Conservation (phyloP, 1,140 invertebrate species). For the Pseudoatta argentina region DNA sequence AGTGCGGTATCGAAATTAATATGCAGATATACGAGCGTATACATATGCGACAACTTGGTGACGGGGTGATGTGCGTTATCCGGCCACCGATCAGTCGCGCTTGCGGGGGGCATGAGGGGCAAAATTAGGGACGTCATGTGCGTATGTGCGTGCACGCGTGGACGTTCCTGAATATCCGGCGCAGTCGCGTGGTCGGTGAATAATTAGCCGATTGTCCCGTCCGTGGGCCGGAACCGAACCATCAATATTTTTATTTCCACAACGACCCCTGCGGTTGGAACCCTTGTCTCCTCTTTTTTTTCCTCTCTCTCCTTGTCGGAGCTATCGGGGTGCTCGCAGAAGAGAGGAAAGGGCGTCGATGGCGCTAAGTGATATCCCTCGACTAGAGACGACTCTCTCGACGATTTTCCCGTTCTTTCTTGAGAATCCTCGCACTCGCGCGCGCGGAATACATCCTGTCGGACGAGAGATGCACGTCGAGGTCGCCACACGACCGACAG, state of each 20-base stretch:
- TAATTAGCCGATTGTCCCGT: slow-evolving; percentile 83
- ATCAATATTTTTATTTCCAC: slow-evolving; percentile 83
- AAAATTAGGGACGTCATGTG: slow-evolving; percentile 40
- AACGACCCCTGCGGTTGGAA: slow-evolving; percentile 69
- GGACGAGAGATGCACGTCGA: slow-evolving; percentile 61
- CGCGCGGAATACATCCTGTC: slow-evolving; percentile 68
- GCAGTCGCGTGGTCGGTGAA: slow-evolving; percentile 76
- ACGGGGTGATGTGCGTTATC: slow-evolving; percentile 33
- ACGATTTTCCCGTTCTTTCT: slow-evolving; percentile 52
- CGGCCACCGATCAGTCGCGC: slow-evolving; percentile 5
- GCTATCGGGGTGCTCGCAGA: slow-evolving; percentile 62
- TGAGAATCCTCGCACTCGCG: slow-evolving; percentile 49
- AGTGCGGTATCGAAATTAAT: neutral
- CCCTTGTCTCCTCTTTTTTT: slow-evolving; percentile 37
- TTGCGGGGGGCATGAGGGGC: neutral
- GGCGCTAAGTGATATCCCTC: slow-evolving; percentile 76
- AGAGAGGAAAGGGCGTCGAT: slow-evolving; percentile 55
- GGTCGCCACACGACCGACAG: slow-evolving; percentile 45
- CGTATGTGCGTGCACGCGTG: slow-evolving; percentile 23
- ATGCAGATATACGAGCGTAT: neutral
- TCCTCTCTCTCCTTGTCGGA: slow-evolving; percentile 47
- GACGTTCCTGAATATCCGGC: slow-evolving; percentile 68
- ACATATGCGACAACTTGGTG: slow-evolving; percentile 9
- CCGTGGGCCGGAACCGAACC: slow-evolving; percentile 78
- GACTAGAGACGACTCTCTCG: slow-evolving; percentile 53